Conservation (phyloP, 2,797 vertebrate genomes). For the Chrosomus eos region DNA sequence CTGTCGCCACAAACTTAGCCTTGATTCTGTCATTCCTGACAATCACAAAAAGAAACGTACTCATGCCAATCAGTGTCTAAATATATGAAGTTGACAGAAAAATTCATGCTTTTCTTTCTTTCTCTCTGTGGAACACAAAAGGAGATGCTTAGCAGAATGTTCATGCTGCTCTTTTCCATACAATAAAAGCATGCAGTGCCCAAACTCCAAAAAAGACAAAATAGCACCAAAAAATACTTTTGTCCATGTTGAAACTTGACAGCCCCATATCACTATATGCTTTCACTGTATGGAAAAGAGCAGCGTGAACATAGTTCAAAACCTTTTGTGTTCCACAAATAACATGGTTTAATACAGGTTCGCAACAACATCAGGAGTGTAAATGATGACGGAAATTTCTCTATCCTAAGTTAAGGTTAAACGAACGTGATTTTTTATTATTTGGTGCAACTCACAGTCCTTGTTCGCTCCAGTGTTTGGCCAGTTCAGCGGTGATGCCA, state of each 20-base stretch:
- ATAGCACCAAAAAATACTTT: background rate
- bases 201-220: background rate
- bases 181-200: background rate
- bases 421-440: background rate
- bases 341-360: too few species aligned
- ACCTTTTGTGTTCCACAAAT: background rate
- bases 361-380: background rate
- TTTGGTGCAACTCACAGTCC: constrained; percentile 78
- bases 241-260: background rate
- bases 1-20: constrained; percentile 93
- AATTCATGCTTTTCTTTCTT: background rate
- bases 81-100: background rate
- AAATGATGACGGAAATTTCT: background rate
- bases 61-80: background rate
- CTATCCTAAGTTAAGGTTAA: background rate
- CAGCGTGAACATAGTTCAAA: background rate
- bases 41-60: constrained; percentile 54
- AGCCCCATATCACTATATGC: background rate
- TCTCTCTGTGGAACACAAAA: background rate
- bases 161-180: background rate
- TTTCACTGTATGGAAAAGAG: background rate
- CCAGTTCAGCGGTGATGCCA: constrained; percentile 90
- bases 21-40: constrained; percentile 81
- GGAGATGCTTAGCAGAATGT: background rate
- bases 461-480: constrained; percentile 85